Evolutionary conservation across 2,888 invertebrate genomes (phyloP).

Genomic region (Philhelius pedissequus): DNA sequence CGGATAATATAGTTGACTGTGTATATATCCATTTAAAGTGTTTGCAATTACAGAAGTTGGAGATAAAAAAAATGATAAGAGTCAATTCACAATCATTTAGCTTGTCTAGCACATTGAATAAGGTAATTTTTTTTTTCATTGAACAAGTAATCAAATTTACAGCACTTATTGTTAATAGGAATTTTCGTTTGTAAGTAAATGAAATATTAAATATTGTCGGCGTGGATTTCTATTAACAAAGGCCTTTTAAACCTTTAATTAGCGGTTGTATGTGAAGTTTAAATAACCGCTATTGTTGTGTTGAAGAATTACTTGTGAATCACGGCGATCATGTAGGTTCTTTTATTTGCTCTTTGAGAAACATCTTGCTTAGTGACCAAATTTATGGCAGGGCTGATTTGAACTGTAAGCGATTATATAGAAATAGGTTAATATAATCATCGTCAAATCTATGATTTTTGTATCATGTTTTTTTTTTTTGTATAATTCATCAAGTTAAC

Average conservation of each 20-base stretch:
- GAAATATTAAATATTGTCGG: neutral
- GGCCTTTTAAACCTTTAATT: constrained; percentile 47
- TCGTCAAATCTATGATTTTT: neutral
- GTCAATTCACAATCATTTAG: constrained; percentile 72
- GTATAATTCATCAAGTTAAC: too few relatives aligned
- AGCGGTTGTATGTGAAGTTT: constrained; percentile 40
- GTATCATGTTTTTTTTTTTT: neutral
- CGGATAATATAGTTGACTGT: neutral
- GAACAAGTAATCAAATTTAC: constrained; percentile 7
- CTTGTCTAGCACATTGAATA: constrained; percentile 71
- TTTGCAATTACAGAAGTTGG: constrained; percentile 19
- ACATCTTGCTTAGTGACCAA: neutral
- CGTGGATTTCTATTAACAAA: constrained; percentile 16
- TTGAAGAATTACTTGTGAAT: constrained; percentile 8
- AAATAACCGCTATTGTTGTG: constrained; percentile 25
- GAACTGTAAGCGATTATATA: neutral
- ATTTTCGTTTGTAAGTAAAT: neutral
- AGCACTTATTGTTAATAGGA: neutral
- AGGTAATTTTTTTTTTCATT: constrained; percentile 68
- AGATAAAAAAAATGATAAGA: constrained; percentile 69
- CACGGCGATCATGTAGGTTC: neutral
- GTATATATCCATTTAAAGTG: constrained; percentile 1
- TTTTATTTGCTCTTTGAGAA: constrained; percentile 14
- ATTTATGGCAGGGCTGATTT: neutral
- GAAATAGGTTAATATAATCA: neutral